These are phyloP conservation scores for Apteryx mantelli DNA, from an alignment of 2,113 vertebrate genomes.

Conservation along the genomic window DNA sequence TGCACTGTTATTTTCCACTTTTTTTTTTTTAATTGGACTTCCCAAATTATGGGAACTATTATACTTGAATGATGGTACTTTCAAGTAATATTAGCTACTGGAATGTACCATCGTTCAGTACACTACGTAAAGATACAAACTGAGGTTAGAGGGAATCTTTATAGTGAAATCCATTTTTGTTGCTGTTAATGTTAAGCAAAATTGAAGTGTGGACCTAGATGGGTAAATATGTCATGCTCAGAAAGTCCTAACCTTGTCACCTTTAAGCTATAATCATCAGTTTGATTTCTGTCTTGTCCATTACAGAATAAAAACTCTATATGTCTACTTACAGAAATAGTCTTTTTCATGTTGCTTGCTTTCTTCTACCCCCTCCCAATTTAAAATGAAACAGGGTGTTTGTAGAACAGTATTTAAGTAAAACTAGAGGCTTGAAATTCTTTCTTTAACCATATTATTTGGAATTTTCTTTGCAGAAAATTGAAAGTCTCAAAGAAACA, in stretches of 20 bases:
- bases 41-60: background rate
- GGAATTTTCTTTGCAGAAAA: conserved; percentile 84
- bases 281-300: background rate
- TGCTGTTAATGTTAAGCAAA: background rate
- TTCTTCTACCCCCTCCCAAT: background rate
- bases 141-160: background rate
- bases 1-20: background rate
- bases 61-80: background rate
- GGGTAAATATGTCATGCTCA: background rate
- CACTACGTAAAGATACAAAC: background rate
- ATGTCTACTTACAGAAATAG: background rate
- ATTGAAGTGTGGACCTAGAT: background rate
- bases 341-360: background rate
- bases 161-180: background rate
- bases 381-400: background rate
- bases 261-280: background rate
- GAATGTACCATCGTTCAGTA: background rate
- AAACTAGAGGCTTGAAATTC: background rate
- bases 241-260: background rate
- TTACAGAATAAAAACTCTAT: background rate
- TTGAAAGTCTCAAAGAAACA: conserved; percentile 95
- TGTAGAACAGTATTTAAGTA: background rate
- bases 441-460: background rate
- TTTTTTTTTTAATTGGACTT: background rate
- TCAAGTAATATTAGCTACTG: background rate